Evolutionary conservation across 2,888 invertebrate species (phyloP), one percentile per base, ranked within the genome.

Genomic region (Miltochrista miniata): DNA sequence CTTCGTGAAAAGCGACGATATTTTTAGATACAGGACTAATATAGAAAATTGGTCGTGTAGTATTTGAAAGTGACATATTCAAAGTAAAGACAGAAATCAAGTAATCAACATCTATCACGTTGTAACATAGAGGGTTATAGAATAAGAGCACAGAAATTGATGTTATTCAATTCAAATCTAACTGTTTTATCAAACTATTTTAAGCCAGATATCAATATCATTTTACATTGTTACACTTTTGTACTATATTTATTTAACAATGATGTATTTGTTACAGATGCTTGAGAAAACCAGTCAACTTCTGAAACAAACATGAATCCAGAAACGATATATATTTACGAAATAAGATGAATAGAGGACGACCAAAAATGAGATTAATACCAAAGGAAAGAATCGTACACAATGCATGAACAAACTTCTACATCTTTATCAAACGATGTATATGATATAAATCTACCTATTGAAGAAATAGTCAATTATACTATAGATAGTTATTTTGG

Each of bases 301-400:
- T 52, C 56, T 45, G 51, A 52, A 48, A 14, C 45, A 64, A 74
- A 74, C 76, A 56, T 68, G 71, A 15, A 70, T 73, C 50, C 73
- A 54, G 40, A 74, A 74, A 52, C 79, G 75, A 52, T 67, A 64
- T 81, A 89, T 74, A 83, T 87, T 79, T 90, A 87, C 76, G 88
- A 87, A 83, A 87, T 90, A 83, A 90, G 90, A 87, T 90, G 84
- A 89, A 81, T 61, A 67, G 47, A 57, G 64, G 59, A 57, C 61
- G 50, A 72, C 61, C 75, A 59, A 85, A 81, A 57, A 88, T 88
- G 87, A 81, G 67, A 76, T 69, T 80, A 70, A 68, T 61, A 70
- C 70, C 46, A 38, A 52, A 49, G 56, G 45, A 64, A 64, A 72
- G 52, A 71, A 58, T 59, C 58, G 66, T 63, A 58, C 70, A 90